Evolutionary conservation across 2,797 vertebrate species (phyloP), one percentile per base, ranked within the genome.

Genomic region (Esox masquinongy): DNA sequence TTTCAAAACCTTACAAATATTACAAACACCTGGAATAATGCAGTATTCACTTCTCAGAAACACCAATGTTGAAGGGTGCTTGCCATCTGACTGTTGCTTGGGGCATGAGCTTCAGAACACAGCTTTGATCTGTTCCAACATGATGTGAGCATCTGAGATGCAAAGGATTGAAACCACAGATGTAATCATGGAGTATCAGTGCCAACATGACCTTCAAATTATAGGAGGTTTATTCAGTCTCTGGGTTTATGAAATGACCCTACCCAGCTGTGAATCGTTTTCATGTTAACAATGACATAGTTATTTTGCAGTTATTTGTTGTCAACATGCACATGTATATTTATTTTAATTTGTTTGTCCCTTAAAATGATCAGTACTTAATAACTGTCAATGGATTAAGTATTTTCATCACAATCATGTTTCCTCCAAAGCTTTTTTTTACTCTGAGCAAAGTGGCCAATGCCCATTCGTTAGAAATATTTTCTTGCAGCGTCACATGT

Each of bases 231-330:
- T 47, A 70, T 70, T 70, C 24, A 26, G 14, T 49, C 39, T 70
- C 68, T 7, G 47, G 24, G 22, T 70, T 70, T 70, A 50, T 51
- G 22, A 67, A 67, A 67, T 67, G 1, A 70, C 51, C 7, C 69
- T 70, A 51, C 26, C 47, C 69, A 70, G 69, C 47, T 70, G 69
- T 51, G 47, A 51, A 70, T 70, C 15, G 24, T 70, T 70, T 50
- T 70, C 47, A 31, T 70, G 43, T 70, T 70, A 24, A 50, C 69
- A 31, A 70, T 50, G 47, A 68, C 66, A 51, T 51, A 31, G 69
- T 70, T 14, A 9, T 51, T 50, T 51, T 15, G 69, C 16, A 70
- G 43, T 22, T 47, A 43, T 43, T 14, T 14, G n/a, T 70, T 24
- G 50, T 26, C 3, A 47, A 51, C 15, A 51, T 70, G 43, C 47